Base-by-base conservation (phyloP, 2,113 vertebrate genomes). In the Dolichallabes microphthalmus region DNA sequence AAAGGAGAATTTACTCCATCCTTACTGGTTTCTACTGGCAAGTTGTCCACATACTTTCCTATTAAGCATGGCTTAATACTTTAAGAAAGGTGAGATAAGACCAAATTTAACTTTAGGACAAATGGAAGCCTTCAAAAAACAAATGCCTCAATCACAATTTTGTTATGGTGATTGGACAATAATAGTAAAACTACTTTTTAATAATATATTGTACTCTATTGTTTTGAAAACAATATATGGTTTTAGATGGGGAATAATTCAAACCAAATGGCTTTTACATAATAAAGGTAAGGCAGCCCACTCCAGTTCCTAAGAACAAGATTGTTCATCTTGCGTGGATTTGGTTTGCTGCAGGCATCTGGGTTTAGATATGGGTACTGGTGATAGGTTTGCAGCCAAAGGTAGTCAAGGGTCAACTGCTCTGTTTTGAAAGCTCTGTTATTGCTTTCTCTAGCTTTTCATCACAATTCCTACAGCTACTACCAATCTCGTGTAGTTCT, bases 351-450 rank as follows among this genome's bases (percentile, higher is more conserved):
- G 88, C 92, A 94, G 96, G 96, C 96, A 96, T 96, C 94, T 95
- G 96, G 97, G 96, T 97, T 97, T 97, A 95, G 96, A 97, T 97
- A 97, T 96, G 93, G 94, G 96, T 95, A 95, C 96, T 94, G 91
- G 94, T 96, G 96, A 97, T 97, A 97, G 97, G 96, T 97, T 97
- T 96, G 93, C 94, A 96, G 95, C 95, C 95, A 97, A 96, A 93
- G 92, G 94, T 94, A 95, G 91, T 92, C 93, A 95, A 96, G 96
- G 97, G 97, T 98, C 96, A 97, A 97, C 95, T 96, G 94, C 95
- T 95, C 94, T 96, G 94, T 94, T 95, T 95, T 92, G 89, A 94
- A 86, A 89, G 84, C 57, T 92, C 92, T 93, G 92, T 94, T 94
- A 89, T 92, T 90, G 89, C 92, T 83, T 93, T 86, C 90, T 85